These are phyloP conservation scores for Osmerus eperlanus DNA, from an alignment of 2,113 vertebrate genomes.

Conservation along the genomic window DNA sequence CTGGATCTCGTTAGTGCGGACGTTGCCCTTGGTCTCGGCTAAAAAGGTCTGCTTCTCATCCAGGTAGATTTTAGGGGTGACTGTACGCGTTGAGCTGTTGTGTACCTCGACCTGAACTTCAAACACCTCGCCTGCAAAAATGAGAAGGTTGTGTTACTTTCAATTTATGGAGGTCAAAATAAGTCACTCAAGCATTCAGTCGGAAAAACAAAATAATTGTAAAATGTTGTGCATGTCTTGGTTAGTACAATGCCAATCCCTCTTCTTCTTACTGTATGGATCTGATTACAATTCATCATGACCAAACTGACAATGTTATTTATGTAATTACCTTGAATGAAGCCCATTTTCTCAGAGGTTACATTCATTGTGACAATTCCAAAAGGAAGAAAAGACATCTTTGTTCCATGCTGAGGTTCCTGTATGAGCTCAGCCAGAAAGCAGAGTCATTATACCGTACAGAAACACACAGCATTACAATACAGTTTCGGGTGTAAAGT, in stretches of 20 bases:
- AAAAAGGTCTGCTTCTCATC: constrained; percentile 67
- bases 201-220: too few relatives aligned
- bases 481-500: too few relatives aligned
- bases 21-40: constrained; percentile 35
- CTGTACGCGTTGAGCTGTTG: constrained; percentile 42
- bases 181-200: not conserved
- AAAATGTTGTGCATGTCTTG: too few relatives aligned
- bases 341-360: constrained; percentile 58
- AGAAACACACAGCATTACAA: not conserved
- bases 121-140: constrained; percentile 51
- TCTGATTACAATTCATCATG: too few relatives aligned
- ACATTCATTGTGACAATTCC: constrained; percentile 56
- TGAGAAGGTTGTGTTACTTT: not conserved
- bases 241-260: too few relatives aligned
- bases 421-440: constrained; percentile 19
- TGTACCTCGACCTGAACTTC: constrained; percentile 50
- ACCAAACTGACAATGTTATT: not conserved
- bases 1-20: constrained; percentile 48
- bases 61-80: constrained; percentile 58
- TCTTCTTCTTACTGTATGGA: too few relatives aligned
- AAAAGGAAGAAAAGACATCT: constrained; percentile 53
- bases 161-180: not conserved
- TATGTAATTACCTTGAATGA: constrained; percentile 55
- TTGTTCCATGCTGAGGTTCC: constrained; percentile 59
- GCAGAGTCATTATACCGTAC: not conserved